Evolutionary conservation across 2,113 vertebrate genomes (phyloP), one percentile per base, ranked within the genome.

Genomic region (Sylvilagus bachmani): DNA sequence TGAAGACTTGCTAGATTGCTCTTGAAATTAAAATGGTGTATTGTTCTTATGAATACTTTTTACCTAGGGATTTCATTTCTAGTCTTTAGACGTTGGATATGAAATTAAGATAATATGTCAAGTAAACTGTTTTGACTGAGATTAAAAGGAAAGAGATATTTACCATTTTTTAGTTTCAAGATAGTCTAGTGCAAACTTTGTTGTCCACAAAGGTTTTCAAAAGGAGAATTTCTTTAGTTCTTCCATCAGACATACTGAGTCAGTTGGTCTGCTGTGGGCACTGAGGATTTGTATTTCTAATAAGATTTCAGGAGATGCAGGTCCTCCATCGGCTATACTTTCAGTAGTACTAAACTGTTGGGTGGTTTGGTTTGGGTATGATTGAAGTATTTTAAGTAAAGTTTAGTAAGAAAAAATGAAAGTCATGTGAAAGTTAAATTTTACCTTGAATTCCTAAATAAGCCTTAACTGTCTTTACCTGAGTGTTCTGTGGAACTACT

Each of bases 391-490:
- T 96, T 89, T 44, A 51, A 38, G 22, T 86, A 25, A 93, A 2
- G 31, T 64, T 93, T 58, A 77, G 53, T 86, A 49, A 61, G 29
- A 77, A 94, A 55, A 93, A 78, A 31, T 90, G 16, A 80, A 87
- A 92, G 21, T 87, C 11, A 83, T 19, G 44, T 90, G 62, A 88
- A 96, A 86, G 44, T 86, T 84, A 77, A 22, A 90, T 81, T 95
- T 93, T 94, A 70, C 16, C 49, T 25, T 85, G 49, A 90, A 69
- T 22, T 80, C 86, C 51, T 90, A 86, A 31, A 8, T 91, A 78
- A 33, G 11, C 22, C 73, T 86, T 88, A 82, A 96, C 22, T 19
- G 55, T 89, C 27, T 86, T 95, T 75, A 58, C 22, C 24, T 67
- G n/a, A 82, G 64, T 49, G 19, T 10, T 93, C 62, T 88, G 3